Base-by-base conservation (phyloP, 2,797 vertebrate species). In the Ptychobarbus kaznakovi region DNA sequence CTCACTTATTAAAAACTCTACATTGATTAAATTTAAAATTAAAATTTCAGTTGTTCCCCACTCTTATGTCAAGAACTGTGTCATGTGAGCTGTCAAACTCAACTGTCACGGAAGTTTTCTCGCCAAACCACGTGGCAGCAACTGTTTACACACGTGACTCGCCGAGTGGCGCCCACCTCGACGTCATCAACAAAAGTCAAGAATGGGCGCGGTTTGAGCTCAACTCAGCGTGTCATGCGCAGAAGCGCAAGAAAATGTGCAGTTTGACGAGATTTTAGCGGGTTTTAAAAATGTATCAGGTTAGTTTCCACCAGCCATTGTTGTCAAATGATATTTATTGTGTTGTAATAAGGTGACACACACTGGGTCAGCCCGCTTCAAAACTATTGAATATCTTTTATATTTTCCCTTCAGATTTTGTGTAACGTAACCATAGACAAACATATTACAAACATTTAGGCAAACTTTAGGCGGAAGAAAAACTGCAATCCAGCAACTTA, bases 81-180 rank as follows among this genome's bases (percentile, higher is more conserved):
- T 46, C n/a, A 1, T 5, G 2, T 69, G 42, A 72, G 82, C 85
- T 91, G 90, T 89, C 89, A 90, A 88, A 84, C 63, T 63, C 51
- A 72, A 83, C 66, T 68, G 63, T 76, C 58, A 83, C 32, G 1
- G 56, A 53, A 66, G 61, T 46, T 11, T 87, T 81, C 42, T 69
- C 20, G 25, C 49, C n/a, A n/a, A 53, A 87, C 58, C 89, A 91
- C 90, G 88, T 91, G 90, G 83, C 81, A 78, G 38, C 58, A 82
- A 78, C 80, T 91, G 89, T 91, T 91, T 90, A 89, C 89, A 85
- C 87, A 90, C 49, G 89, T 87, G 90, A 89, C 88, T 42, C 32
- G 2, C 3, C 20, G 18, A 74, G 70, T 70, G 66, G 82, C 87
- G 76, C 86, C 84, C 40, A 9, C 38, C 84, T 72, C 40, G n/a